Conservation (phyloP, 53 echinoderm and acorn worm genomes). For the Henricia sp. region DNA sequence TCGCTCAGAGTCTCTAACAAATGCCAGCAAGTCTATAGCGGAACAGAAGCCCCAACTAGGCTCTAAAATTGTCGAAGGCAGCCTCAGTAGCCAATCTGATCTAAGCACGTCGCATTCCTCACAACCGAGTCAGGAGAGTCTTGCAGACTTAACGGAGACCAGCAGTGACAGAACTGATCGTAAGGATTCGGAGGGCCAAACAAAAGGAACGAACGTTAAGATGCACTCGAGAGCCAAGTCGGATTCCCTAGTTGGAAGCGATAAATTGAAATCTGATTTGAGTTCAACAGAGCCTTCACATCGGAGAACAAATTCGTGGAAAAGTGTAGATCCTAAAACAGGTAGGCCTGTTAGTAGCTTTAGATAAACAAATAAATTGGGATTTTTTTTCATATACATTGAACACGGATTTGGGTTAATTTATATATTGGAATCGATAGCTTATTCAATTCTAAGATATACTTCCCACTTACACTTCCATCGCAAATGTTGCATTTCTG, state of each 20-base stretch:
- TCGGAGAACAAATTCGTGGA: constrained; percentile 82
- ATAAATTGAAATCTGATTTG: constrained; percentile 2
- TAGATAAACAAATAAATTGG: too few relatives aligned
- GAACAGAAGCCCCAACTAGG: constrained; percentile 34
- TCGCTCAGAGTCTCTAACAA: constrained; percentile 76
- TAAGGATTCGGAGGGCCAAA: neutral
- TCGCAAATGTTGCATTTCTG: too few relatives aligned
- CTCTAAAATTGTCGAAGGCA: neutral
- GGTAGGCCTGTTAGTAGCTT: too few relatives aligned
- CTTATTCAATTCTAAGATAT: too few relatives aligned
- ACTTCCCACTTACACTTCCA: too few relatives aligned
- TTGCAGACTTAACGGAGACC: neutral
- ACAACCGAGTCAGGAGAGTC: neutral
- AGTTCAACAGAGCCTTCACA: constrained; percentile 62
- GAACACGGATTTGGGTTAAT: too few relatives aligned
- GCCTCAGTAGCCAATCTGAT: neutral
- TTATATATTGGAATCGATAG: too few relatives aligned
- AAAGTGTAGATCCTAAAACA: constrained; percentile 87
- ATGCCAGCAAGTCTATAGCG: constrained; percentile 36
- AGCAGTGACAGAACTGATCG: constrained; percentile 28
- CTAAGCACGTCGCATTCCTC: neutral
- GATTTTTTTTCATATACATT: too few relatives aligned
- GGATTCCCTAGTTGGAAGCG: constrained; percentile 76
- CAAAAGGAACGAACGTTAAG: constrained; percentile 27
- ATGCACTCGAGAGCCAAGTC: constrained; percentile 82